Base-by-base conservation (phyloP, 2,797 vertebrate species). In the Loriculus beryllinus region DNA sequence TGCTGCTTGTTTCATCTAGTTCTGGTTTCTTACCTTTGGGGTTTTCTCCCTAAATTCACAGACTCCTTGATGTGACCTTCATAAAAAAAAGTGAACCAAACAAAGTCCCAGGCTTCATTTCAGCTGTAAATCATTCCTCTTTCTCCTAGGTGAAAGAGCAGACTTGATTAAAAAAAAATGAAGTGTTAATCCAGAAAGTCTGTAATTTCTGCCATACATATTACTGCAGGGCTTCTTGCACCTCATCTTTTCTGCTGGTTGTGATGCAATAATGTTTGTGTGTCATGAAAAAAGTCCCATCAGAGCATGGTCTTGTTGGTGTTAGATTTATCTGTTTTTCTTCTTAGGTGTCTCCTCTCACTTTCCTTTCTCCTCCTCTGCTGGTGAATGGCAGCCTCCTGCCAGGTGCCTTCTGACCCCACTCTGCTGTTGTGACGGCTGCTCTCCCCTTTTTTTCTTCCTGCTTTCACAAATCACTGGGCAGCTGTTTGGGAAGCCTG, bases 341-440 rank as follows among this genome's bases (percentile, higher is more conserved):
- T 64, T 54, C 39, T 77, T 22, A 2, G 3, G 6, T 49, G 21
- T 56, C 25, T 77, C 33, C 59, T 69, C 29, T 70, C 31, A 9
- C 31, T 82, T 67, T 18, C 52, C 47, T 82, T 91, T 68, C 35
- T 79, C 23, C 39, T 84, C 7, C 37, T 60, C 47, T 51, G 25
- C 52, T 74, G 25, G 64, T 67, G 75, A 77, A 51, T 25, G 21
- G 51, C 84, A 88, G 5, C 70, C 43, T 62, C 63, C 70, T 28
- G 17, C 56, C 52, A 31, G 28, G 33, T 88, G 76, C 62, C 86
- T 71, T 51, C 69, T 60, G 69, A 57, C 64, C 40, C 14, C 1
- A 0, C 45, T 51, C 40, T 48, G 37, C 59, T 8, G 0, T 22
- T 42, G 42, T 0, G 1, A 35, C 51, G 42, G 20, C 35, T 63